phyloP scores from a whole-genome alignment of 1,140 invertebrate species.

The Bombus huntii region DNA sequence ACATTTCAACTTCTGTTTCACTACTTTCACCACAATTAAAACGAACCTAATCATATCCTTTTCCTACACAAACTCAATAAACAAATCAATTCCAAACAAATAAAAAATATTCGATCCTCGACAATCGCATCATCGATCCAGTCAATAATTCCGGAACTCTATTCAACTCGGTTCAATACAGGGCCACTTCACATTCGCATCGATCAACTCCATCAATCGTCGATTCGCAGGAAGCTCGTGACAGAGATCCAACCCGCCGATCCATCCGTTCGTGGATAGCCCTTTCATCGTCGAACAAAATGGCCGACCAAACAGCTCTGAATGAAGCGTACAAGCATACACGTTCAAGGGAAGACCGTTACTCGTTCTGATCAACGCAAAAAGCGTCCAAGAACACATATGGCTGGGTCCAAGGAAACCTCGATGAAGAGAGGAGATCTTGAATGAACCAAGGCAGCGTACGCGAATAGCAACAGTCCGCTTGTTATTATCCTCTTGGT shows the following conservation, averaged over 20 bases:
- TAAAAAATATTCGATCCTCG: neutral
- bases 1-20: no score
- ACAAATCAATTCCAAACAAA: neutral
- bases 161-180: neutral
- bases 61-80: neutral
- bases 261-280: conserved; percentile 1
- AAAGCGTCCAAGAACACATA: neutral
- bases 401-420: neutral
- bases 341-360: neutral
- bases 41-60: no score
- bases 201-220: conserved; percentile 1
- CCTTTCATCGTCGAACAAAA: neutral
- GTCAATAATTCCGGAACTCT: neutral
- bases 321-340: conserved; percentile 6
- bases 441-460: conserved; percentile 39
- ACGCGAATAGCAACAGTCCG: conserved; percentile 25
- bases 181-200: neutral
- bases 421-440: conserved; percentile 2
- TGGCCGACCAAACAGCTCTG: neutral
- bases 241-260: neutral
- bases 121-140: neutral
- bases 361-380: neutral
- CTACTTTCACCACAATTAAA: no score
- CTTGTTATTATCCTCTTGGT: conserved; percentile 13
- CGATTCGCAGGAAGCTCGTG: neutral